A percentile compares a stretch with the other conserved stretches of the same genome.
Conservation (phyloP, 1,140 invertebrate genomes). For the Diorhabda sublineata region DNA sequence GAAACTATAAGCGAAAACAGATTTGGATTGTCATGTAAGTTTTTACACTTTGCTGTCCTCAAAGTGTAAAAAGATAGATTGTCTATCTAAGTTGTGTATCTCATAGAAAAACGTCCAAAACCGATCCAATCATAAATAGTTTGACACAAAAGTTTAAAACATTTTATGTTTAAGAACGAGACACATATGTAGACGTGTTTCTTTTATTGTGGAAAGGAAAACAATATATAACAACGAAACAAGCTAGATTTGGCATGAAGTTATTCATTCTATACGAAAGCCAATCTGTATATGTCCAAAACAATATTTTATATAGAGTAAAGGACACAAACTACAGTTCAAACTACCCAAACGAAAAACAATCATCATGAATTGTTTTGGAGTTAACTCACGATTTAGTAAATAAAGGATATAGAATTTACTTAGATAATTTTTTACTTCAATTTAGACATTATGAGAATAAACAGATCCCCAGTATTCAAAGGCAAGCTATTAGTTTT, state of each 20-base stretch:
- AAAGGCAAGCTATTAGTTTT: too few relatives aligned
- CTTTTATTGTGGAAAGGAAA: conserved; percentile 10
- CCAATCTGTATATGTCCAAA: background rate
- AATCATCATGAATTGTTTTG: background rate
- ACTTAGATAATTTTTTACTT: conserved; percentile 3
- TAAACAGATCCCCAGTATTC: background rate
- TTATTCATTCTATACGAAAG: background rate
- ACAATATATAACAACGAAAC: conserved; percentile 6
- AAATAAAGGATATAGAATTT: conserved; percentile 2
- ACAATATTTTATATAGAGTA: background rate
- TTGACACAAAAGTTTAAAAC: too few relatives aligned
- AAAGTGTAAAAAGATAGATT: too few relatives aligned
- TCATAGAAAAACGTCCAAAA: too few relatives aligned
- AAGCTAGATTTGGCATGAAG: conserved; percentile 3
- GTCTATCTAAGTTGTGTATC: too few relatives aligned
- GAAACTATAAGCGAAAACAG: too few relatives aligned
- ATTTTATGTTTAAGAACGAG: too few relatives aligned
- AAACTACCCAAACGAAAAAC: background rate
- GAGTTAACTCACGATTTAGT: background rate
- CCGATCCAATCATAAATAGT: too few relatives aligned
- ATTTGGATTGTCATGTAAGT: too few relatives aligned
- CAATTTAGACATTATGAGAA: conserved; percentile 6
- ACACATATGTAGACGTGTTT: conserved; percentile 5
- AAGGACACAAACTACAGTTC: conserved; percentile 1
- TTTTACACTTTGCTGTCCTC: too few relatives aligned